Conservation (phyloP, 2,888 invertebrate species). For the Microctonus hyperodae region DNA sequence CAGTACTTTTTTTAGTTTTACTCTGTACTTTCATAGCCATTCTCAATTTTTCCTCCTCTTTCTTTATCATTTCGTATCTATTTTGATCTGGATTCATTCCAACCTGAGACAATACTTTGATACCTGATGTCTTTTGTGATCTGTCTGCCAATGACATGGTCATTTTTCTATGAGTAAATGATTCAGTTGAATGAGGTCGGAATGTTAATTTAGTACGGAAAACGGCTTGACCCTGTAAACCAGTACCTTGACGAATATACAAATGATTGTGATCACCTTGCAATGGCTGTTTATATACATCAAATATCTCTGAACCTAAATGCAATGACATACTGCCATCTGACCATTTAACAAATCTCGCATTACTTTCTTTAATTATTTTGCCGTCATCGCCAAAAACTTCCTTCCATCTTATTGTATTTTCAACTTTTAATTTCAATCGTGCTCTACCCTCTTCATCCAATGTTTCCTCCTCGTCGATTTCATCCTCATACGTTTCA, state of each 20-base stretch:
- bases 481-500: constrained; percentile 96
- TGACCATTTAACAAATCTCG: constrained; percentile 95
- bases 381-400: constrained; percentile 82
- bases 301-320: constrained; percentile 97
- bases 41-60: constrained; percentile 95
- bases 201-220: constrained; percentile 97
- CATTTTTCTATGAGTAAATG: constrained; percentile 99
- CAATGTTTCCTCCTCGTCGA: constrained; percentile 96
- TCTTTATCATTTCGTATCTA: constrained; percentile 90
- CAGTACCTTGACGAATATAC: constrained; percentile 97
- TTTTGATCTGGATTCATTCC: constrained; percentile 95
- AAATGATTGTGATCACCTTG: constrained; percentile 97
- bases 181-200: constrained; percentile 98
- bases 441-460: constrained; percentile 98
- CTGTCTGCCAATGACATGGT: constrained; percentile 96
- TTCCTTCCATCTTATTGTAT: constrained; percentile 93
- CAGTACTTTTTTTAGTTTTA: constrained; percentile 66
- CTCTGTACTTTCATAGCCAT: constrained; percentile 82
- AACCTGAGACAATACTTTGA: constrained; percentile 94
- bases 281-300: constrained; percentile 92
- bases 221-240: constrained; percentile 96
- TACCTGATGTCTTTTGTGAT: constrained; percentile 90
- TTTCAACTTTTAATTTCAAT: constrained; percentile 93
- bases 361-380: constrained; percentile 89
- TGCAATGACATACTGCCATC: constrained; percentile 98